Evolutionary conservation across 1,140 invertebrate species (phyloP).

Genomic region (Nilaparvata lugens): DNA sequence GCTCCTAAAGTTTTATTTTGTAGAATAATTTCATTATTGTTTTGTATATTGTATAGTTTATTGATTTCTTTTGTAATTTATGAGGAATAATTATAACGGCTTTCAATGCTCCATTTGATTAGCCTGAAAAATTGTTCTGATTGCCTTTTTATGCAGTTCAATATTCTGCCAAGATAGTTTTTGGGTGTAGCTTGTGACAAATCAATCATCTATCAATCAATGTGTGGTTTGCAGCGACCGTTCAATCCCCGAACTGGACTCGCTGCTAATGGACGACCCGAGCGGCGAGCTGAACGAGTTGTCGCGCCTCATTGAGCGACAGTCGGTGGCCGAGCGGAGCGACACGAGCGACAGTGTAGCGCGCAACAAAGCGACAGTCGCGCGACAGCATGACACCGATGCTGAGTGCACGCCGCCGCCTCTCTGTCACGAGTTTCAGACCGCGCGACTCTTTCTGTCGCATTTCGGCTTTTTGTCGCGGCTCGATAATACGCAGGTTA

Average conservation of each 20-base stretch:
- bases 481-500: constrained; percentile 23
- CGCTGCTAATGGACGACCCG: constrained; percentile 50
- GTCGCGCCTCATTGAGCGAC: constrained; percentile 45
- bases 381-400: constrained; percentile 17
- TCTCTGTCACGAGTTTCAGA: constrained; percentile 84
- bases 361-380: constrained; percentile 4
- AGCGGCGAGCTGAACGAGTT: constrained; percentile 43
- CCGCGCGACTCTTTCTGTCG: constrained; percentile 83
- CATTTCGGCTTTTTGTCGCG: constrained; percentile 78
- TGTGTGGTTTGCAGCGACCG: constrained; percentile 65
- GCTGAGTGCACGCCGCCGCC: constrained; percentile 73
- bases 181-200: neutral
- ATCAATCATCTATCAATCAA: neutral
- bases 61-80: constrained; percentile 12
- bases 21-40: too few species aligned
- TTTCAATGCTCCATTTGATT: too few species aligned
- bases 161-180: neutral
- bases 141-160: too few species aligned
- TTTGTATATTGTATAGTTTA: too few species aligned
- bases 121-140: too few species aligned
- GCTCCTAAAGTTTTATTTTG: too few species aligned
- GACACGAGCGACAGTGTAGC: constrained; percentile 27
- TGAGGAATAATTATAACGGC: too few species aligned
- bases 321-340: constrained; percentile 41
- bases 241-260: constrained; percentile 69